Percentiles rank a stretch among this genome's conserved stretches.
phyloP scores from a whole-genome alignment of 2,113 vertebrate genomes.

The Cathartes aura region DNA sequence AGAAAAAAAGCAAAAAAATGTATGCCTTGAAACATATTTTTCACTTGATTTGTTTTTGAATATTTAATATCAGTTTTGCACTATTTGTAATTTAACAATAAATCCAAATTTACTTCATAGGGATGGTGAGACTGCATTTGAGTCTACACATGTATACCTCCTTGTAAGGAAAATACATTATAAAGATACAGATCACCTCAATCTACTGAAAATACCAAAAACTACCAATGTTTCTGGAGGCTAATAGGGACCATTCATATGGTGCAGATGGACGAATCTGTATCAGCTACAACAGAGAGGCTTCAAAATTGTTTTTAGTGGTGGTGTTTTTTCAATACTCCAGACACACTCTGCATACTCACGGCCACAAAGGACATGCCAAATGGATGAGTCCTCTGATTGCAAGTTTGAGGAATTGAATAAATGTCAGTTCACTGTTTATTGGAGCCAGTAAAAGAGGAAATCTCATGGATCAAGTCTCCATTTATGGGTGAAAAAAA shows the following conservation, averaged over 20 bases:
- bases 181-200: neutral
- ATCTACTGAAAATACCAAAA: neutral
- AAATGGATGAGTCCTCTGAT: neutral
- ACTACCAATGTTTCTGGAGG: neutral
- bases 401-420: neutral
- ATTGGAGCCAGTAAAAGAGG: neutral
- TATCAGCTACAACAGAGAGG: neutral
- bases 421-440: neutral
- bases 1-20: neutral
- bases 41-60: neutral
- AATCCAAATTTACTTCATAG: neutral
- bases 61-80: neutral
- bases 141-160: neutral
- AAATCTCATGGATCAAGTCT: neutral
- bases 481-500: neutral
- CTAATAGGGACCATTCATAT: neutral
- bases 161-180: neutral
- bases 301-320: neutral
- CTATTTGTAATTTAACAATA: neutral
- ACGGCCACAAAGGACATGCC: neutral
- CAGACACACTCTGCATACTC: neutral
- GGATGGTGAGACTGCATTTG: neutral
- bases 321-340: neutral
- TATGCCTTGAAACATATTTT: neutral
- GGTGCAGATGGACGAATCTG: neutral